Evolutionary conservation across 1,140 invertebrate genomes (phyloP), one percentile per base, ranked within the genome.

Genomic region (Lucilia sericata): DNA sequence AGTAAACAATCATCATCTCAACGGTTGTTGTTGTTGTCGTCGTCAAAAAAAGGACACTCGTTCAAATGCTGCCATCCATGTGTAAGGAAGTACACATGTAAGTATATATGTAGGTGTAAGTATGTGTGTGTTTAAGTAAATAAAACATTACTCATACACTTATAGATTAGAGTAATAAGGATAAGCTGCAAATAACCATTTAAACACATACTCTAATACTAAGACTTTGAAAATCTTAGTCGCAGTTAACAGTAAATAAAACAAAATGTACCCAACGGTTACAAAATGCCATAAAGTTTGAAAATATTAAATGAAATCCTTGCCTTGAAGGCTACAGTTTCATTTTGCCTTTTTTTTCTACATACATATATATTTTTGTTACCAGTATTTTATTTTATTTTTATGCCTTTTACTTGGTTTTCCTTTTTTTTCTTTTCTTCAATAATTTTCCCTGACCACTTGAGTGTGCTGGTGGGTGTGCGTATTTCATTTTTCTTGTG

Each of bases 201-300:
- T 21, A 21, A 5, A 21, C 19, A 10, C 65, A n/a, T 7, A 25
- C 65, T 21, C 51, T 10, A 5, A 2, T 60, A 17, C 51, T 60
- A 30, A 30, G 14, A 17, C 55, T 17, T n/a, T 17, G 12, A 14
- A 55, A 55, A 55, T 55, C 9, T 55, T 55, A 55, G 13, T 21
- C 65, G 5, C 65, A 25, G 65, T 70, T 21, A 70, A 70, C 65
- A 70, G 65, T 70, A 70, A 70, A 70, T 70, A 70, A 70, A 70
- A 70, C 65, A 70, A 70, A 70, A 70, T 70, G 65, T 70, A 19
- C 65, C 65, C 65, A 70, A 70, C 21, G 65, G 65, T 70, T 70
- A 70, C 65, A 25, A 60, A 70, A 70, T 19, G 65, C n/a, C 65
- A 70, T 70, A 70, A 70, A 70, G n/a, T 21, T 60, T 9, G 65